phyloP scores from a whole-genome alignment of 2,888 invertebrate species.

The Coelinius sp. region DNA sequence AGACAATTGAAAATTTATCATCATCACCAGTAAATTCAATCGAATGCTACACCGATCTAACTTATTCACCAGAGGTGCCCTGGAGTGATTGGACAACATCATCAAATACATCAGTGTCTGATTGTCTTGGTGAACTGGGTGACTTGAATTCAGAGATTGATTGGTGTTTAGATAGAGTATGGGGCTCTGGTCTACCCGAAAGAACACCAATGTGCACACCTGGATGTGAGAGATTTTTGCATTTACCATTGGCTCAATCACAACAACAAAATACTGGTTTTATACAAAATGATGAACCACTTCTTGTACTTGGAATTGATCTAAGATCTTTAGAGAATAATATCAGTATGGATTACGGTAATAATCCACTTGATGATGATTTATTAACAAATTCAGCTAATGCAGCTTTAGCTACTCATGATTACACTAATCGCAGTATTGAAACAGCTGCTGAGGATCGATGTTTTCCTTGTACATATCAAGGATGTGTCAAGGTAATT shows the following conservation, averaged over 20 bases:
- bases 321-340: constrained; percentile 64
- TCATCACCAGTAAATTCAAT: constrained; percentile 44
- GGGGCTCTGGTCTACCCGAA: constrained; percentile 71
- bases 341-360: constrained; percentile 62
- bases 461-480: constrained; percentile 68
- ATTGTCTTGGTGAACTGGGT: constrained; percentile 61
- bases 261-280: too few species aligned
- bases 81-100: constrained; percentile 65
- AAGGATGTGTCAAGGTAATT: constrained; percentile 66
- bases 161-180: constrained; percentile 68
- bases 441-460: constrained; percentile 64
- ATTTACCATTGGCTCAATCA: constrained; percentile 60
- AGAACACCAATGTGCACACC: constrained; percentile 75
- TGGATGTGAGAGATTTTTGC: constrained; percentile 73
- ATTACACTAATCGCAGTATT: constrained; percentile 67
- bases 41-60: constrained; percentile 64
- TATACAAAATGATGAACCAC: constrained; percentile 65
- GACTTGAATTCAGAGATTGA: constrained; percentile 66
- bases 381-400: constrained; percentile 56
- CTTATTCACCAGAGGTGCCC: constrained; percentile 58
- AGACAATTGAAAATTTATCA: constrained; percentile 36
- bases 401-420: constrained; percentile 68
- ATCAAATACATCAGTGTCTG: constrained; percentile 55
- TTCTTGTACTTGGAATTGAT: constrained; percentile 69
- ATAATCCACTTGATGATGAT: constrained; percentile 39